Base-by-base conservation (phyloP, 2,888 invertebrate species). In the Caenorhabditis angaria region DNA sequence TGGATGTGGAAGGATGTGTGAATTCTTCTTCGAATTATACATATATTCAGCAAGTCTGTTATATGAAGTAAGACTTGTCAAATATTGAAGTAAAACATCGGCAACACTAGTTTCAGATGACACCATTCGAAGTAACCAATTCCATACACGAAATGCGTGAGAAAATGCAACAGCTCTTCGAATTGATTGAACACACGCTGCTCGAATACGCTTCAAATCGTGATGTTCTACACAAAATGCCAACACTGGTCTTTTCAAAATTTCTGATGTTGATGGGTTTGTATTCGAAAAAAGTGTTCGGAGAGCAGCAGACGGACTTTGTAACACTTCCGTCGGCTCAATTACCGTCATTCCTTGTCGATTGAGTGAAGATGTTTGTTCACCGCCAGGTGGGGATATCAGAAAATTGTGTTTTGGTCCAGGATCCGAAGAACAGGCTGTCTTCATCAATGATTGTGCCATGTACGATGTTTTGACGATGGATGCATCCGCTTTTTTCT, bases 111-210 rank as follows among this genome's bases (percentile, higher is more conserved):
- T 73, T 65, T 86, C 85, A 0, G 83, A 77, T 0, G 83, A 82
- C 6, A 85, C 86, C 61, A 85, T 62, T 61, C 94, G 91, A 55
- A 97, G 89, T 25, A 99, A 89, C 97, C 97, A 99, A 88, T 96
- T 96, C 81, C 97, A 90, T 0, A 95, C 95, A 91, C 93, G 84
- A 53, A 87, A 85, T 55, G 82, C 81, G 61, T 85, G 83, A n/a
- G 84, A 70, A 60, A 85, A 85, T 20, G 76, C 62, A 20, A 83
- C 90, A 2, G 91, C 90, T 81, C 91, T 90, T 61, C 90, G 90
- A 1, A 97, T 90, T 0, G 95, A 93, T 70, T 94, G 93, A 76
- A 93, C 93, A 93, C 97, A 94, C 51, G 94, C 93, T 70, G 93
- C 91, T 76, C 93, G 92, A 58, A 95, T 89, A 0, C 92, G 53